These are phyloP conservation scores for Uria aalge DNA, from an alignment of 2,113 vertebrate species.

Conservation along the genomic window DNA sequence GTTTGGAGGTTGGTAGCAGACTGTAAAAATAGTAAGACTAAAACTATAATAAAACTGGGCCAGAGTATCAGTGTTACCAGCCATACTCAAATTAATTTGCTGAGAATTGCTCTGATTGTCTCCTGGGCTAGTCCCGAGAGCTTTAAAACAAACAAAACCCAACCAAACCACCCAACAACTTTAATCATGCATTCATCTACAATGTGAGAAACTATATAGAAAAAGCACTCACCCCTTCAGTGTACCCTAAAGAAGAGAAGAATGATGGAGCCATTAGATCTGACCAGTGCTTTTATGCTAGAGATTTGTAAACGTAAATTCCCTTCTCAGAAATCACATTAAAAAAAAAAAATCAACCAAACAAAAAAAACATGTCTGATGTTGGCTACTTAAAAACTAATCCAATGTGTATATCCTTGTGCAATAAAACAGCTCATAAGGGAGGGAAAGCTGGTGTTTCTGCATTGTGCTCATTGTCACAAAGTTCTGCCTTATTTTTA, in stretches of 20 bases:
- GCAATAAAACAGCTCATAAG: conserved; percentile 46
- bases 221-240: not conserved
- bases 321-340: not conserved
- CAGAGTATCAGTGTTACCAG: not conserved
- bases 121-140: not conserved
- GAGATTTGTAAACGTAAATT: not conserved
- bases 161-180: not conserved
- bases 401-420: conserved; percentile 8
- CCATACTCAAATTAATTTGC: not conserved
- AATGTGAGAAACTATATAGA: not conserved
- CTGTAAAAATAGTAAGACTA: not conserved
- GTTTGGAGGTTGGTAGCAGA: not conserved
- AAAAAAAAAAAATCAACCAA: not conserved
- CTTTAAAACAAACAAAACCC: not conserved
- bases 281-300: conserved; percentile 16
- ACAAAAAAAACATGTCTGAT: not conserved
- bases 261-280: not conserved
- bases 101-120: not conserved
- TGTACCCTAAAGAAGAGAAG: not conserved
- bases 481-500: conserved; percentile 61
- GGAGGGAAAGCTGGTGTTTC: conserved; percentile 21
- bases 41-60: not conserved
- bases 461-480: conserved; percentile 50
- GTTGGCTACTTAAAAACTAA: not conserved
- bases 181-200: not conserved